Evolutionary conservation across 1,140 invertebrate genomes (phyloP).

Genomic region (Drosophila burlai): DNA sequence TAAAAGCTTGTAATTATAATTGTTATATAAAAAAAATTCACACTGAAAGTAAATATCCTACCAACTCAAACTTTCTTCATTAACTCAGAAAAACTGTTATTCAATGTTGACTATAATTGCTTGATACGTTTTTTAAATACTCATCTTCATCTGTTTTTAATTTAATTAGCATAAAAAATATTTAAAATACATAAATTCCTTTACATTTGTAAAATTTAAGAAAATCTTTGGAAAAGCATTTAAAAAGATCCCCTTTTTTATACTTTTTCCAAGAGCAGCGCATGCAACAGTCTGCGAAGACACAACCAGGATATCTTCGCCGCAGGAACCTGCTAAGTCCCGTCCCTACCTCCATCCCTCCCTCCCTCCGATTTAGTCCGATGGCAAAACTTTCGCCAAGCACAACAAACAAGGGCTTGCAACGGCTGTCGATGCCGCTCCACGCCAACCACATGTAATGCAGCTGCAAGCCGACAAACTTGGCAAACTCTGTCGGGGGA

Average conservation of each 20-base stretch:
- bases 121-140: too few relatives aligned
- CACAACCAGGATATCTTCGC: slow-evolving; percentile 10
- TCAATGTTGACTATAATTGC: background rate
- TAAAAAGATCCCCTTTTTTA: background rate
- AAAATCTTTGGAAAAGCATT: background rate
- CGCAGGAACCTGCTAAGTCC: slow-evolving; percentile 21
- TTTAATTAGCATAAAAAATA: background rate
- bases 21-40: too few relatives aligned
- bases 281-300: slow-evolving; percentile 54
- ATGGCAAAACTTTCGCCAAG: slow-evolving; percentile 61
- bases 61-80: background rate
- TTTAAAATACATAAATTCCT: background rate
- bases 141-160: background rate
- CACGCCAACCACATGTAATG: slow-evolving; percentile 69
- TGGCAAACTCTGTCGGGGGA: slow-evolving; percentile 45
- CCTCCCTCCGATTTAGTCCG: slow-evolving; percentile 3
- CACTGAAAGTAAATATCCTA: too few relatives aligned
- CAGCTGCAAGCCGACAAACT: slow-evolving; percentile 70
- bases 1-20: too few relatives aligned
- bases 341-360: background rate
- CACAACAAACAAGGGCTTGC: slow-evolving; percentile 61
- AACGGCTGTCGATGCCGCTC: slow-evolving; percentile 65
- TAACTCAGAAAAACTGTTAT: accelerated
- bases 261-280: slow-evolving; percentile 13
- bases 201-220: background rate